Conservation (phyloP, 2,888 invertebrate species). For the Dryobotodes eremita region DNA sequence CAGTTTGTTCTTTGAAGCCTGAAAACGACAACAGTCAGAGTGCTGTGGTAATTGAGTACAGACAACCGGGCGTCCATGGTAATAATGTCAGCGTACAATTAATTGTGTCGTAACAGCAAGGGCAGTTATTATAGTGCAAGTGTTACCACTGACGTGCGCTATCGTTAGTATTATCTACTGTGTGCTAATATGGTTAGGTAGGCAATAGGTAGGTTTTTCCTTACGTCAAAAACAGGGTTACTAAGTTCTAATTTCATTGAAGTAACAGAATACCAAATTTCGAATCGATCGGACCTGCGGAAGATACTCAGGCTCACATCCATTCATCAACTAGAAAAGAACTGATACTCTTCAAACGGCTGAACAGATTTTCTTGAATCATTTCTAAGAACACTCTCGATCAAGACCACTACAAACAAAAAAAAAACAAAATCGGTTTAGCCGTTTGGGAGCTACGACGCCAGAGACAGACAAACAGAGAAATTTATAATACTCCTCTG, state of each 20-base stretch:
- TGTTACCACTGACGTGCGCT: background rate
- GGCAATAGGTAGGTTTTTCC: background rate
- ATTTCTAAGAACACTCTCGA: background rate
- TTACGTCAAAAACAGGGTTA: background rate
- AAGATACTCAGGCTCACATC: background rate
- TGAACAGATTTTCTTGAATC: background rate
- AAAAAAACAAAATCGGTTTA: background rate
- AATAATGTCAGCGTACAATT: background rate
- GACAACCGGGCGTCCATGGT: background rate
- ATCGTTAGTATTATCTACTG: background rate
- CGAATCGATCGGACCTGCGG: no score
- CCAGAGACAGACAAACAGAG: background rate
- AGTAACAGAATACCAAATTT: background rate
- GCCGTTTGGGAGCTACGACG: background rate
- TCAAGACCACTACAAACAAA: background rate
- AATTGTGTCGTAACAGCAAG: background rate
- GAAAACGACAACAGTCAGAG: slow-evolving; percentile 33
- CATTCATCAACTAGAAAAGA: background rate
- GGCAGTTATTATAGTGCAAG: background rate
- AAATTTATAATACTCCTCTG: background rate
- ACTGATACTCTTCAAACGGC: background rate
- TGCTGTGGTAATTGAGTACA: background rate
- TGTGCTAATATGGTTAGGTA: background rate
- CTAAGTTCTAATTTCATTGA: background rate
- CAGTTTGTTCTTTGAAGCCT: slow-evolving; percentile 78